Base-by-base conservation (phyloP, 2,113 vertebrate species). In the Oenanthe oenanthe region DNA sequence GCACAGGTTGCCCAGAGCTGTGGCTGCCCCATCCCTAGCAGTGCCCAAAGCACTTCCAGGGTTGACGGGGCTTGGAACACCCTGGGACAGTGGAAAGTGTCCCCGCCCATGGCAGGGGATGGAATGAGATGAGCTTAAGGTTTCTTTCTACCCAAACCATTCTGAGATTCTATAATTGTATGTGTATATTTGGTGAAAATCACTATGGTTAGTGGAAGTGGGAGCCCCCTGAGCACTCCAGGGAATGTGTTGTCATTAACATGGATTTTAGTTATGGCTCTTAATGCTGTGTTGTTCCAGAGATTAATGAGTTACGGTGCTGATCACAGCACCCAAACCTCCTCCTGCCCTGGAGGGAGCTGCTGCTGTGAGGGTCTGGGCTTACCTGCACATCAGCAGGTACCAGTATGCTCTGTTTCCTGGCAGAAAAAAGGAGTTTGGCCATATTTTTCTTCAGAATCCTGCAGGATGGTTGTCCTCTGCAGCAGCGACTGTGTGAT, bases 401-500 rank as follows among this genome's bases (percentile, higher is more conserved):
- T 9, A 12, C 29, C n/a, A 9, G 9, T 6, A 17, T 22, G 0
- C 16, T 57, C 28, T 63, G 19, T 40, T 20, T 65, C 43, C 38
- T 61, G 25, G 13, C 31, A 42, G 22, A 31, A 73, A 50, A 72
- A 5, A 2, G 12, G 13, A 50, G 20, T 43, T 51, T 25, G 21
- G 40, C 14, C 15, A 7, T 50, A 19, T 31, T 73, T 68, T 77
- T 45, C 1, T 56, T 82, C 50, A 31, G 77, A 47, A 62, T 73
- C 51, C 34, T 15, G 9, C 8, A 4, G 45, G 47, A 20, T 18
- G 11, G 24, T 71, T 3, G 0, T 26, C 18, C 18, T 45, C 16
- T 6, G 7, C 40, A 42, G 62, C 75, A 28, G 22, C 0, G 0
- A 7, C 53, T 19, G 4, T 28, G 1, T 2, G 7, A 2, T 19